A percentile compares a stretch with the other conserved stretches of the same genome.
Conservation (phyloP, 2,888 invertebrate genomes). For the Actias luna region DNA sequence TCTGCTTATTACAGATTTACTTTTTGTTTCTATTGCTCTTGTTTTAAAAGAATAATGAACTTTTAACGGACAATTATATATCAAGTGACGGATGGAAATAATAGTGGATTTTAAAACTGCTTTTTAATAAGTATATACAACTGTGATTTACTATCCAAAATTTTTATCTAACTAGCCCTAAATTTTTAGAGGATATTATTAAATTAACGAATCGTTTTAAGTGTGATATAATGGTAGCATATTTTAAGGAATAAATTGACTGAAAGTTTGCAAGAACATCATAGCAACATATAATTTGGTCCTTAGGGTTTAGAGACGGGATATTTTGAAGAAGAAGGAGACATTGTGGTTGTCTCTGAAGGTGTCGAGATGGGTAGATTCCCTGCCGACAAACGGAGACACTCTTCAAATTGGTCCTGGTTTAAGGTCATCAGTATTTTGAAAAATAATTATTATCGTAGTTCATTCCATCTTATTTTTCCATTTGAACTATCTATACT, state of each 20-base stretch:
- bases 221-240: not conserved
- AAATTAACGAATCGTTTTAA: not conserved
- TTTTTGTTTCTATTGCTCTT: no score
- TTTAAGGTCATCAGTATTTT: constrained; percentile 83
- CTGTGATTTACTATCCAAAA: not conserved
- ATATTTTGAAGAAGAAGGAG: constrained; percentile 83
- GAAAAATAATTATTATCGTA: constrained; percentile 52
- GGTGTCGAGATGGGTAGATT: constrained; percentile 84
- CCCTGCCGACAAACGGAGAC: constrained; percentile 82
- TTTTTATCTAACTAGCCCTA: not conserved
- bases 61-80: no score
- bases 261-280: constrained; percentile 35
- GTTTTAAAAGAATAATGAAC: no score
- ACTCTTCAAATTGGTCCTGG: constrained; percentile 85
- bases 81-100: not conserved
- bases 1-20: no score
- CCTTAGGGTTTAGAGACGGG: constrained; percentile 81
- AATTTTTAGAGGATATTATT: not conserved
- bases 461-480: constrained; percentile 73
- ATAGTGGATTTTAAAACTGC: not conserved
- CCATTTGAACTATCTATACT: constrained; percentile 27
- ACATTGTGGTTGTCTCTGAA: constrained; percentile 83
- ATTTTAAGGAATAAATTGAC: not conserved
- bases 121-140: not conserved
- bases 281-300: constrained; percentile 66